These are phyloP conservation scores for Lycophotia porphyrea DNA, from an alignment of 2,888 invertebrate species.

Conservation along the genomic window DNA sequence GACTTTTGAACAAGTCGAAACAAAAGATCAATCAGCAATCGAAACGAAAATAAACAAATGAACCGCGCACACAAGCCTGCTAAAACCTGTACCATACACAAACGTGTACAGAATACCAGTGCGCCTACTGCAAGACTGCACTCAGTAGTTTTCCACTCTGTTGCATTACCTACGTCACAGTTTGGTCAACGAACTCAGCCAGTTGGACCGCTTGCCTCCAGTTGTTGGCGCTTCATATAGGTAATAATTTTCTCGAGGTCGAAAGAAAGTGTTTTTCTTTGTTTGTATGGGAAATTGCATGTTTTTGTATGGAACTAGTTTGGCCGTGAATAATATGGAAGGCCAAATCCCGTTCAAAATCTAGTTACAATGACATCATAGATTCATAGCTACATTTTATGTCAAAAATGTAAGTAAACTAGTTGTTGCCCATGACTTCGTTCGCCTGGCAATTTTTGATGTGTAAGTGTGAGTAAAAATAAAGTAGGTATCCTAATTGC, in stretches of 20 bases:
- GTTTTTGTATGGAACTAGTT: not conserved
- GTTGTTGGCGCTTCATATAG: constrained; percentile 35
- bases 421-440: no score
- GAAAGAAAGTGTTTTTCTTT: constrained; percentile 46
- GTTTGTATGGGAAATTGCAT: not conserved
- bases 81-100: constrained; percentile 56
- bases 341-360: not conserved
- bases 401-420: not conserved
- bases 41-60: constrained; percentile 34
- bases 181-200: constrained; percentile 52
- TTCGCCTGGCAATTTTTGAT: not conserved
- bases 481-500: no score
- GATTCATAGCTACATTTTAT: not conserved
- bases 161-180: constrained; percentile 57
- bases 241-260: constrained; percentile 46
- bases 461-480: no score
- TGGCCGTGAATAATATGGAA: constrained; percentile 23
- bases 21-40: constrained; percentile 4
- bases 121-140: constrained; percentile 51
- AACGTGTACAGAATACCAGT: constrained; percentile 58
- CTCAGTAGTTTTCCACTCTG: constrained; percentile 65
- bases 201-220: constrained; percentile 38
- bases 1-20: not conserved
- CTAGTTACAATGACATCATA: not conserved
- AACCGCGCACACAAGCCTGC: constrained; percentile 16